These are phyloP conservation scores for Hypanus sabinus DNA, from an alignment of 2,113 vertebrate species.

Conservation along the genomic window DNA sequence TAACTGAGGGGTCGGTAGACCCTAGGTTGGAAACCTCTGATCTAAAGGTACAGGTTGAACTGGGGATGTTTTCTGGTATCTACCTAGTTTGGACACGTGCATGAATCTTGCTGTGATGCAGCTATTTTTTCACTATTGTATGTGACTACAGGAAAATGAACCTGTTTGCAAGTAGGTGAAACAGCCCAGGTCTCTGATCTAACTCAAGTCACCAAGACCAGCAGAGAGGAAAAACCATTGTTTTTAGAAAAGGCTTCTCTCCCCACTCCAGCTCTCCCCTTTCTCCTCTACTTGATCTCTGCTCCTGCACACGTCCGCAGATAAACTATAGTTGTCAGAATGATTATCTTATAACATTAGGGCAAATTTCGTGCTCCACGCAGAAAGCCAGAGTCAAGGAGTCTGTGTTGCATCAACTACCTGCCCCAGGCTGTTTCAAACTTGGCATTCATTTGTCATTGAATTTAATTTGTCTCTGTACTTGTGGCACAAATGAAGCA, in stretches of 20 bases:
- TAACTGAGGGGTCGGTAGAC: no score
- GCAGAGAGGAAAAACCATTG: not conserved
- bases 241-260: not conserved
- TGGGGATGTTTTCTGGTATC: not conserved
- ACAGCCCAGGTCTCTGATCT: not conserved
- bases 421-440: not conserved
- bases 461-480: not conserved
- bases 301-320: not conserved
- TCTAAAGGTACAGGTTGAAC: not conserved
- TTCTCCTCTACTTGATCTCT: no score
- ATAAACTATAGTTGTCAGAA: not conserved
- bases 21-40: no score
- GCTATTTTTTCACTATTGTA: not conserved
- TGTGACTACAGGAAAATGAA: not conserved
- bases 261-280: not conserved
- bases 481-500: not conserved
- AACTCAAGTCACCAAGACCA: not conserved
- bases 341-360: not conserved
- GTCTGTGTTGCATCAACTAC: not conserved
- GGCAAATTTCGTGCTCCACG: not conserved
- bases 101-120: not conserved
- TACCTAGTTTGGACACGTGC: not conserved
- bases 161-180: not conserved
- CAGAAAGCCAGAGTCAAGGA: not conserved
- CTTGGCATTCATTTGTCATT: not conserved